Conservation (phyloP, 2,797 vertebrate genomes). For the Gorsachius magnificus region DNA sequence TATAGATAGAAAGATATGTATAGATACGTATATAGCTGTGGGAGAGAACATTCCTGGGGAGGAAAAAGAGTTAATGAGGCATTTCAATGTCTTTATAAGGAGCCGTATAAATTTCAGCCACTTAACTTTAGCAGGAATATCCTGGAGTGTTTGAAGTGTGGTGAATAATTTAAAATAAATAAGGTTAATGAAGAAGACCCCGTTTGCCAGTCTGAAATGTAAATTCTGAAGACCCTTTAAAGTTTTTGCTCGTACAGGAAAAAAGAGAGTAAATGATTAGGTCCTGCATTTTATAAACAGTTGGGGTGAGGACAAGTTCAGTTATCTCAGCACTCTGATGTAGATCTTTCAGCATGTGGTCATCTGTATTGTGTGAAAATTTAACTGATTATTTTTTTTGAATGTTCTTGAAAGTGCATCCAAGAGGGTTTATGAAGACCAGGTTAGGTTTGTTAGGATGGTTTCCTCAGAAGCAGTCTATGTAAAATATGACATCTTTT, state of each 20-base stretch:
- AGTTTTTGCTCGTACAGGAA: not conserved
- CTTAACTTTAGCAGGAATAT: conserved; percentile 23
- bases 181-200: conserved; percentile 22
- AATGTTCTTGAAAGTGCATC: not conserved
- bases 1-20: not conserved
- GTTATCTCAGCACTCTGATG: not conserved
- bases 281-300: not conserved
- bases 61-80: conserved; percentile 54
- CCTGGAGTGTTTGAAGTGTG: not conserved
- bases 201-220: conserved; percentile 5
- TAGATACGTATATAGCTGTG: not conserved
- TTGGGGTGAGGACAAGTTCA: not conserved
- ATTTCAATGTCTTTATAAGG: conserved; percentile 46
- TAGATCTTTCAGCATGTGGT: not conserved
- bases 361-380: conserved; percentile 1
- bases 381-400: not conserved
- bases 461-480: conserved; percentile 28
- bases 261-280: not conserved
- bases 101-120: conserved; percentile 41
- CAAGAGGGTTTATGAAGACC: not conserved
- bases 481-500: not conserved
- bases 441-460: conserved; percentile 1
- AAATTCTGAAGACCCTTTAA: conserved; percentile 24
- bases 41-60: conserved; percentile 17
- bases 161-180: conserved; percentile 54